Conservation (phyloP, 1,140 invertebrate species). For the Thaumatotibia leucotreta region DNA sequence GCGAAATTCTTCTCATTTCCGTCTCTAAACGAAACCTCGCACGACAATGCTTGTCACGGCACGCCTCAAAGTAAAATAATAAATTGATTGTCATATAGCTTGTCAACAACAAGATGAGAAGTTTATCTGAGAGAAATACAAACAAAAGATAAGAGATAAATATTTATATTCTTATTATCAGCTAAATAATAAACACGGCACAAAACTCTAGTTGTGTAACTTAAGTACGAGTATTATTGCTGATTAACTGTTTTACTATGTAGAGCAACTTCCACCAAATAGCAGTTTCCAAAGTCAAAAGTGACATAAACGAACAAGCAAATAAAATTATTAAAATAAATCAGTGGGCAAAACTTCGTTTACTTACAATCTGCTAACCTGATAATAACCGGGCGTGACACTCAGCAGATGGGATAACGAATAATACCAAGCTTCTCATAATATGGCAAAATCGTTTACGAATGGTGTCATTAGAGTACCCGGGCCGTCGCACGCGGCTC, state of each 20-base stretch:
- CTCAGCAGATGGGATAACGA: slow-evolving; percentile 29
- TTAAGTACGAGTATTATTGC: no score
- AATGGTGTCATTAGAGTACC: slow-evolving; percentile 37
- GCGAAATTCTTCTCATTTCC: slow-evolving; percentile 70
- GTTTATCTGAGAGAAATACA: neutral
- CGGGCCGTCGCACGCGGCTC: slow-evolving; percentile 30
- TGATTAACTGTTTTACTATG: no score
- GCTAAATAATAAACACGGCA: no score
- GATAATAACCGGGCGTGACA: slow-evolving; percentile 39
- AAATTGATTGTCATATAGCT: slow-evolving; percentile 70
- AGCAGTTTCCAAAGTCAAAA: no score
- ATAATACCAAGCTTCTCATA: slow-evolving; percentile 29
- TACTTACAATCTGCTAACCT: slow-evolving; percentile 33
- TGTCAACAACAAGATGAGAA: slow-evolving; percentile 40
- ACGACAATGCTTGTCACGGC: slow-evolving; percentile 50
- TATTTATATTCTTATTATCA: no score
- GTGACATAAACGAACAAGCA: no score
- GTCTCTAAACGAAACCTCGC: slow-evolving; percentile 60
- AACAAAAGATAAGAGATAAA: no score
- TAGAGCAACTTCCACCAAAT: no score
- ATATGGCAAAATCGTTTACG: slow-evolving; percentile 33
- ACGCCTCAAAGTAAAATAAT: slow-evolving; percentile 57
- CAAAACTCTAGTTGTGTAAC: no score
- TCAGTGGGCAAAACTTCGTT: slow-evolving; percentile 3
- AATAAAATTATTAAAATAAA: neutral